A percentile compares a stretch with the other conserved stretches of the same genome.
Conservation (phyloP, 2,113 vertebrate genomes). For the Vulpes lagopus region DNA sequence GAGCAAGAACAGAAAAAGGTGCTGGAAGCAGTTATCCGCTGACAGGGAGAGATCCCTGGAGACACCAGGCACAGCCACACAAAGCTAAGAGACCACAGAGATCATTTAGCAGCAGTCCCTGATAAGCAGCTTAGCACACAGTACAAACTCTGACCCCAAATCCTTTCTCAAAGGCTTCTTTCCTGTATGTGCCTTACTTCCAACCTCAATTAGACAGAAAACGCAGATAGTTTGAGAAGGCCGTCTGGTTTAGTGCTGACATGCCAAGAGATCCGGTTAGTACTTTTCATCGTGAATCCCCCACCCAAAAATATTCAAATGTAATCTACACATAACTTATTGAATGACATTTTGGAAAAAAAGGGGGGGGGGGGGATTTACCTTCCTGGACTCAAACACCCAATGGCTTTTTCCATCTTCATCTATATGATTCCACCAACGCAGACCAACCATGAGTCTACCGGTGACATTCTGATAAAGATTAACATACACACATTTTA, state of each 20-base stretch:
- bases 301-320: not conserved
- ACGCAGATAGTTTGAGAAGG: not conserved
- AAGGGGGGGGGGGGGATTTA: constrained; percentile 65
- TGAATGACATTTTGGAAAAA: not conserved
- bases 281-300: not conserved
- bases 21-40: not conserved
- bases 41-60: not conserved
- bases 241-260: not conserved
- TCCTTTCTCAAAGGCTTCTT: not conserved
- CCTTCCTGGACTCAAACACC: constrained; percentile 97
- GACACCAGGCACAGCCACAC: not conserved
- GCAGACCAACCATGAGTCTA: constrained; percentile 95
- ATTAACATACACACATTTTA: not conserved
- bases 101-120: not conserved
- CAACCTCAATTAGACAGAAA: not conserved
- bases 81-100: not conserved
- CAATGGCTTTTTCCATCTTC: constrained; percentile 96
- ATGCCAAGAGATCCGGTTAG: not conserved
- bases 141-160: not conserved
- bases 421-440: constrained; percentile 99
- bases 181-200: not conserved
- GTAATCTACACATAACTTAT: not conserved
- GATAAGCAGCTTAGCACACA: not conserved
- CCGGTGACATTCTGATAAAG: constrained; percentile 94
- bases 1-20: not conserved